These are phyloP conservation scores for Mormoops blainvillei DNA, from an alignment of 2,113 vertebrate species.

Conservation along the genomic window DNA sequence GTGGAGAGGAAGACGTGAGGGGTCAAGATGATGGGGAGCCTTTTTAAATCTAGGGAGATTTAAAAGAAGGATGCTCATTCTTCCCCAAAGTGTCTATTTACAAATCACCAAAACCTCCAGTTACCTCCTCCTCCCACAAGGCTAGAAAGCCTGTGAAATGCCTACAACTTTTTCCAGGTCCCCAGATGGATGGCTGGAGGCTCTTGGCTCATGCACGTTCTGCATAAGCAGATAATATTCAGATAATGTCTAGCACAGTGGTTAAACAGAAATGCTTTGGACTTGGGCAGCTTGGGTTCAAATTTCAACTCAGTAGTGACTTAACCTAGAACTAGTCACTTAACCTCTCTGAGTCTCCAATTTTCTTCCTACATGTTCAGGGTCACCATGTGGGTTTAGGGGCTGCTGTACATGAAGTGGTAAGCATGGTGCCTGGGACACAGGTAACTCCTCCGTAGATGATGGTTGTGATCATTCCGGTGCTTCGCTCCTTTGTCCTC, in stretches of 20 bases:
- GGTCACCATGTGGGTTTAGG: background rate
- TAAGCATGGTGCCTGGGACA: background rate
- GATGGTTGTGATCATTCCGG: background rate
- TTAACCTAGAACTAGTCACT: background rate
- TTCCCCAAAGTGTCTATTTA: background rate
- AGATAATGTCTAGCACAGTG: accelerated
- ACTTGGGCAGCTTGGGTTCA: background rate
- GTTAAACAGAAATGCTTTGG: background rate
- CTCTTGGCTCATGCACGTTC: background rate
- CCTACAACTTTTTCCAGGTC: background rate
- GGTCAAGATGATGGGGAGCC: background rate
- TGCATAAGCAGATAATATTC: background rate
- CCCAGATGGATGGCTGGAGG: background rate
- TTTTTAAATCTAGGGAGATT: too few relatives aligned
- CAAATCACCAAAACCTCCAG: background rate
- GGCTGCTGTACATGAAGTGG: accelerated
- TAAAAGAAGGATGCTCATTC: background rate
- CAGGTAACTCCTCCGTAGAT: background rate
- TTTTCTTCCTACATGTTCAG: background rate
- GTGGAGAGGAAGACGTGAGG: background rate
- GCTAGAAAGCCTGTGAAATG: background rate
- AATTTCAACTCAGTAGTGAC: background rate
- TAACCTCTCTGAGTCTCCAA: background rate
- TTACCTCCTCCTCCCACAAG: background rate
- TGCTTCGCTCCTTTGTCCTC: background rate